Evolutionary conservation across 1,140 invertebrate species (phyloP), one percentile per base, ranked within the genome.

Genomic region (Lordiphosa collinella): DNA sequence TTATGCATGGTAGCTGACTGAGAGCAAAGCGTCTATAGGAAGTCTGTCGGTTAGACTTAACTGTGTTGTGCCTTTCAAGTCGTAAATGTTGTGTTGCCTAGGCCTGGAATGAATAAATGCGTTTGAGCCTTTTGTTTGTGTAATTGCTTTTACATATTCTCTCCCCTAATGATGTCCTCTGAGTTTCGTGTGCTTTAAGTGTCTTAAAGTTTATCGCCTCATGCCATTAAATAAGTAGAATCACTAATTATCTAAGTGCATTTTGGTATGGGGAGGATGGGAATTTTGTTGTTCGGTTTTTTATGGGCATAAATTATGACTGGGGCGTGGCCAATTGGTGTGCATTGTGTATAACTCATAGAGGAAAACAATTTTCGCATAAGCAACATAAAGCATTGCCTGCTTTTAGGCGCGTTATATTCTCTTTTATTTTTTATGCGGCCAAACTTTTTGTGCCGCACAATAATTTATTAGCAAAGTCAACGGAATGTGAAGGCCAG

Each of bases 381-480:
- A 70, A 55, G 55, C 48, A 62, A 62, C 76, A 74, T 66, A 80
- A 80, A 79, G 49, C 65, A 80, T 66, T 48, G 31, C 51, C 32
- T 43, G 55, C 56, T 53, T 40, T 31, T 40, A 52, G 52, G 63
- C 60, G 37, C 37, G 44, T 32, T 36, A n/a, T n/a, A n/a, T n/a
- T n/a, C n/a, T n/a, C n/a, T n/a, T n/a, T n/a, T n/a, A 22, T 34
- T 53, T 62, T 72, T 78, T 82, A 61, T 69, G 59, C 32, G 43
- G 35, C 18, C 41, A 75, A 82, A 76, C 35, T 71, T 76, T 57
- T 71, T 56, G 60, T 56, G 36, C 53, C 62, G 40, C 56, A 71
- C 56, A 72, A 64, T 84, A 82, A 82, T 82, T 82, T 82, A 82
- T 82, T 82, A 58, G 76, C 48, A 37, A 40, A 54, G 38, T 60